Conservation (phyloP, 1,140 invertebrate species). For the Zophobas morio region DNA sequence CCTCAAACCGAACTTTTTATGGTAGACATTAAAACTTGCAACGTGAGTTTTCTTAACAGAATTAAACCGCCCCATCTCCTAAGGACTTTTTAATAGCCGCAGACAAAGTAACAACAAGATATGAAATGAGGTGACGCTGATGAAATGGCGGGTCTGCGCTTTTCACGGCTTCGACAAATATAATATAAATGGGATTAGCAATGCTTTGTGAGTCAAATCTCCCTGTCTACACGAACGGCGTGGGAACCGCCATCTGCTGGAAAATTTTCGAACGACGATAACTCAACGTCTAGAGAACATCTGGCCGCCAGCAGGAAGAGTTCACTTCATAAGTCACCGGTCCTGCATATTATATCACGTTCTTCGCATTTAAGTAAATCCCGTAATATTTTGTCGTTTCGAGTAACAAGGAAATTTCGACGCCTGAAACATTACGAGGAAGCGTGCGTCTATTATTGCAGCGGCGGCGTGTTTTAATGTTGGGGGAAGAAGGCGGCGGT, state of each 20-base stretch:
- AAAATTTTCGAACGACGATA: constrained; percentile 38
- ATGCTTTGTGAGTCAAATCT: constrained; percentile 52
- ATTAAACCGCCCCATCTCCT: neutral
- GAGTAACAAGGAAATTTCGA: constrained; percentile 36
- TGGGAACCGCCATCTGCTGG: constrained; percentile 45
- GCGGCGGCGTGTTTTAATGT: neutral
- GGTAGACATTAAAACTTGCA: constrained; percentile 22
- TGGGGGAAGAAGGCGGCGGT: too few species aligned
- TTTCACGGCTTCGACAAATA: constrained; percentile 46
- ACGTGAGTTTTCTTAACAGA: neutral
- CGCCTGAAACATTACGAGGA: constrained; percentile 40
- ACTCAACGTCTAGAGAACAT: constrained; percentile 42
- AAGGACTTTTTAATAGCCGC: constrained; percentile 20
- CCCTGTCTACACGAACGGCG: constrained; percentile 43
- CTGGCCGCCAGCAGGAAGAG: constrained; percentile 29
- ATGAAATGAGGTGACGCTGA: constrained; percentile 7
- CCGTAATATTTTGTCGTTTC: constrained; percentile 44
- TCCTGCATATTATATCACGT: constrained; percentile 46
- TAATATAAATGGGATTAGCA: constrained; percentile 51
- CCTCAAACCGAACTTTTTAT: constrained; percentile 4
- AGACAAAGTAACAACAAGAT: constrained; percentile 5
- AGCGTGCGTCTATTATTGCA: constrained; percentile 29
- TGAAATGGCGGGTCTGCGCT: constrained; percentile 1
- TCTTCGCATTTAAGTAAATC: constrained; percentile 44
- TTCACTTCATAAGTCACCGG: constrained; percentile 42